These are phyloP conservation scores for Coelopa frigida DNA, from an alignment of 1,140 invertebrate species.

Conservation along the genomic window DNA sequence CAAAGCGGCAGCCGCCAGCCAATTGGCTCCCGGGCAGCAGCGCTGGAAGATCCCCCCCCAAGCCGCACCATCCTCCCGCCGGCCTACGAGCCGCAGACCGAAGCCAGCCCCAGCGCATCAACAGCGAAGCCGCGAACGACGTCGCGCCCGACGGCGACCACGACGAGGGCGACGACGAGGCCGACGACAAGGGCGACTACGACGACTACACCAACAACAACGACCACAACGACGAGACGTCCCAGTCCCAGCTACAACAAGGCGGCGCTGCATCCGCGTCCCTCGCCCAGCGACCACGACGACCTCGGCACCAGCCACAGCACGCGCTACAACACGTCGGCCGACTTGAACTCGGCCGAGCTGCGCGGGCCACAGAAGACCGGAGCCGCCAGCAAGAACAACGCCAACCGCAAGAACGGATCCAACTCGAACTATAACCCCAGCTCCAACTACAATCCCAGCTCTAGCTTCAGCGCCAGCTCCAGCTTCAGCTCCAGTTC, in stretches of 20 bases:
- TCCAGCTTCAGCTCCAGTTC: too few relatives aligned
- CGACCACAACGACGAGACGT: too few relatives aligned
- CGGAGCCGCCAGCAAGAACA: conserved; percentile 16
- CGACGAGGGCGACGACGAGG: too few relatives aligned
- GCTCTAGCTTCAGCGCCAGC: not conserved
- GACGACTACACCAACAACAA: too few relatives aligned
- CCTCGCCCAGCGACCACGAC: conserved; percentile 20
- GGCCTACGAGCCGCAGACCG: conserved; percentile 34
- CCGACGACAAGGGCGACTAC: too few relatives aligned
- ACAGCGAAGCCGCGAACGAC: not conserved
- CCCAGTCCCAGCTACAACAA: too few relatives aligned
- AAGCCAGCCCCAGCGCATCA: conserved; percentile 4
- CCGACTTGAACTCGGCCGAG: conserved; percentile 36
- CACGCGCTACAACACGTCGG: conserved; percentile 40
- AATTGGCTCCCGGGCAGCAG: conserved; percentile 20
- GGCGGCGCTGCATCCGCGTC: conserved; percentile 28
- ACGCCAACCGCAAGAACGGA: not conserved
- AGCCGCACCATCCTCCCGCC: conserved; percentile 36
- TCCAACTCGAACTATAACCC: not conserved
- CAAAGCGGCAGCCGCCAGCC: not conserved
- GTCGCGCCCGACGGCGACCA: not conserved
- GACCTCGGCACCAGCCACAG: conserved; percentile 41
- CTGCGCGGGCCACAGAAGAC: conserved; percentile 7
- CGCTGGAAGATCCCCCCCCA: conserved; percentile 39
- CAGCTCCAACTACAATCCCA: not conserved